These are phyloP conservation scores for Scalopus aquaticus DNA, from an alignment of 2,113 vertebrate genomes.

Conservation along the genomic window DNA sequence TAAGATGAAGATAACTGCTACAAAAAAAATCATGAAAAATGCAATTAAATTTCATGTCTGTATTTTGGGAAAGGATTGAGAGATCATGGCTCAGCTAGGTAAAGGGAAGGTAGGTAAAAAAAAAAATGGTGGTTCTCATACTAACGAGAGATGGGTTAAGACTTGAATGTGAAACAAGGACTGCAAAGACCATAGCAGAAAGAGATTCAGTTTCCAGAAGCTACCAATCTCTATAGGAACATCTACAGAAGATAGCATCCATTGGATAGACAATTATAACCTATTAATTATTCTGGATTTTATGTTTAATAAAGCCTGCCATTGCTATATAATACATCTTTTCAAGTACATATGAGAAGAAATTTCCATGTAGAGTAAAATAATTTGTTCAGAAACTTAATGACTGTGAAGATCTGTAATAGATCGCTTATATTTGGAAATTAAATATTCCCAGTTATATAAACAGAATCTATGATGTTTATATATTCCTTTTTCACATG, in stretches of 20 bases:
- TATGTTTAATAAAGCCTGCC: not conserved
- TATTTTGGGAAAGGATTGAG: not conserved
- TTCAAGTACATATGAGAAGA: not conserved
- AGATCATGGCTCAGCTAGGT: not conserved
- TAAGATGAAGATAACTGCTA: not conserved
- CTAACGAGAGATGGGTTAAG: not conserved
- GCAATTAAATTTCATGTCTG: not conserved
- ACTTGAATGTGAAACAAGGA: not conserved
- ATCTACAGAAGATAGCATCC: not conserved
- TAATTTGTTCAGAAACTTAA: constrained; percentile 17
- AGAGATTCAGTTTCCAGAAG: not conserved
- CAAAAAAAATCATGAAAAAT: not conserved
- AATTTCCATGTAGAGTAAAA: not conserved
- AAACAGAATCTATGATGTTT: not conserved
- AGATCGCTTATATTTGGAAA: not conserved
- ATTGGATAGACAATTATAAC: not conserved
- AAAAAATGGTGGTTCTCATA: not conserved
- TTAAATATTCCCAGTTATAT: not conserved
- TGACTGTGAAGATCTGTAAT: not conserved
- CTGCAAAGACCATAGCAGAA: not conserved
- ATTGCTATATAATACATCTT: not conserved
- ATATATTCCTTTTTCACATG: not conserved
- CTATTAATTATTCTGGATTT: not conserved
- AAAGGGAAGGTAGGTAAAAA: not conserved
- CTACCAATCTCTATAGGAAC: not conserved